Evolutionary conservation across 2,888 invertebrate species (phyloP).

Genomic region (Drosophila ochracea): DNA sequence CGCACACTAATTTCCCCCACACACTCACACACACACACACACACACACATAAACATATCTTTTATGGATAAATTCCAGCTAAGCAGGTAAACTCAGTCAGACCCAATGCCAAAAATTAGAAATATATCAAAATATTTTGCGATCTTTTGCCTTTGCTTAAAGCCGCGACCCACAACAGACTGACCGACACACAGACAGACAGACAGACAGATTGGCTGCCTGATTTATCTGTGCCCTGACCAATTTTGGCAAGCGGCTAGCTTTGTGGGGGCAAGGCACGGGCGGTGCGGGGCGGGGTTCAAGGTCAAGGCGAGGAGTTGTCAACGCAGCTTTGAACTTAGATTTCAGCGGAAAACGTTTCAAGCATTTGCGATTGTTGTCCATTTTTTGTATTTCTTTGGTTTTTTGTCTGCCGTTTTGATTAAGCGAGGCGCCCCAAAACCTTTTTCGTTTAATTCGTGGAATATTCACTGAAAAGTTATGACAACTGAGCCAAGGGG

Average conservation of each 20-base stretch:
- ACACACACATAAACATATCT: conserved; percentile 17
- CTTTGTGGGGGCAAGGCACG: background rate
- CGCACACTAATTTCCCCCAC: conserved; percentile 65
- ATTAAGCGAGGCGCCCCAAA: conserved; percentile 70
- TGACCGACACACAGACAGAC: background rate
- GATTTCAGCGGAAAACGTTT: conserved; percentile 71
- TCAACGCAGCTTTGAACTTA: conserved; percentile 67
- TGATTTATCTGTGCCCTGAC: conserved; percentile 72
- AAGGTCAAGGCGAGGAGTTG: conserved; percentile 76
- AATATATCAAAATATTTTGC: conserved; percentile 71
- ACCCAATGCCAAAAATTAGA: conserved; percentile 62
- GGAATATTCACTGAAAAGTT: conserved; percentile 59
- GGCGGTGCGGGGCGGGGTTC: conserved; percentile 19
- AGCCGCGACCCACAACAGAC: conserved; percentile 20
- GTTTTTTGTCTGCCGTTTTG: conserved; percentile 67
- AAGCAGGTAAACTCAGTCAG: conserved; percentile 51
- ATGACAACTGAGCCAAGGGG: conserved; percentile 61
- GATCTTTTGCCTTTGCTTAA: conserved; percentile 28
- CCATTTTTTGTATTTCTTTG: background rate
- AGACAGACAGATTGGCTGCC: conserved; percentile 7
- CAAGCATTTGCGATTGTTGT: conserved; percentile 18
- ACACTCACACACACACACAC: background rate
- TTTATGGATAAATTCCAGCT: conserved; percentile 61
- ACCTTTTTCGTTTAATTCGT: conserved; percentile 61
- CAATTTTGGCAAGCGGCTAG: conserved; percentile 63